phyloP scores from a whole-genome alignment of 2,113 vertebrate species.

The Phyllostomus discolor region DNA sequence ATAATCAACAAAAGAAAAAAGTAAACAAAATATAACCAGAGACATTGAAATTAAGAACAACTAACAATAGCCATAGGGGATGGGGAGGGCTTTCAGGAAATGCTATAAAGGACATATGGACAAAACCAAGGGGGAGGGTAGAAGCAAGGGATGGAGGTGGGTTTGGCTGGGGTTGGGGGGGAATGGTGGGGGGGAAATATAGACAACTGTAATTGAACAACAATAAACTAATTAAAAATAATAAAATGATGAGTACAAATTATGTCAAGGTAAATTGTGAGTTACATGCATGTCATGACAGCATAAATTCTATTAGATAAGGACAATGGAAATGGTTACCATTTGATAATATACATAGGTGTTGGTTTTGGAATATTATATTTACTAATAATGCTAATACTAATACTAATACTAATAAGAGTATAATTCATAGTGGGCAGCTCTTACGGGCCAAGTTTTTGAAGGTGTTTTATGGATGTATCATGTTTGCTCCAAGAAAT shows the following conservation, averaged over 20 bases:
- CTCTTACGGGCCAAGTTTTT: neutral
- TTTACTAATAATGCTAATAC: neutral
- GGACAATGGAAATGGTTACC: neutral
- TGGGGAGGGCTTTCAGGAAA: no score
- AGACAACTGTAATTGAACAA: no score
- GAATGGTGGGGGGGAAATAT: no score
- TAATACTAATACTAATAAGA: neutral
- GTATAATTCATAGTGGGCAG: neutral
- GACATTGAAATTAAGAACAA: no score
- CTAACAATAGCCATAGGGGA: no score
- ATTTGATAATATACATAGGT: neutral
- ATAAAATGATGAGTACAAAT: neutral
- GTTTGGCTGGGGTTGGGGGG: no score
- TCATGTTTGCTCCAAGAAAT: neutral
- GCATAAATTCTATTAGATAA: neutral
- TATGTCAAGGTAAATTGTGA: neutral
- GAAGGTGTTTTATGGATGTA: neutral
- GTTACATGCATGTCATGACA: neutral
- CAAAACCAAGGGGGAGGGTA: no score
- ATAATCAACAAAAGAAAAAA: no score
- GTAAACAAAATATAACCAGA: no score
- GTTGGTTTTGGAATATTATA: neutral
- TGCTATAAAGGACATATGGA: no score
- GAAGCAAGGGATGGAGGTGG: no score
- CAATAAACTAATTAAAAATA: no score